Percentiles rank a stretch among this genome's conserved stretches.
Conservation (phyloP, 1,140 invertebrate species). For the Panagrolaimus sp. region DNA sequence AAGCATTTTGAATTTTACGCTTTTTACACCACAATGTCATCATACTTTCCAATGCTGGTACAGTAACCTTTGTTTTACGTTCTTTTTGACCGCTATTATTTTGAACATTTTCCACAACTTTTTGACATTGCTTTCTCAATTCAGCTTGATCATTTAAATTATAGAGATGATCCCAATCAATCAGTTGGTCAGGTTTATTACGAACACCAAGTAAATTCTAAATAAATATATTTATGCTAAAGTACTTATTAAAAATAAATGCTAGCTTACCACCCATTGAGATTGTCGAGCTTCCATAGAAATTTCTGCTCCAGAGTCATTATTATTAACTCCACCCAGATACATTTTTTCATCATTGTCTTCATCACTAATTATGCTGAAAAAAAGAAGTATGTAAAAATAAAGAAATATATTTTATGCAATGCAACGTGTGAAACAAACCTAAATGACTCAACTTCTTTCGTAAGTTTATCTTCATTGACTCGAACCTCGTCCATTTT, state of each 20-base stretch:
- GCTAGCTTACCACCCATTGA: background rate
- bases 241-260: background rate
- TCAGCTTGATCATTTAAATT: conserved; percentile 84
- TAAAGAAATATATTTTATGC: background rate
- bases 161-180: conserved; percentile 84
- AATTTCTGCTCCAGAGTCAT: background rate
- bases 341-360: background rate
- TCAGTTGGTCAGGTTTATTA: conserved; percentile 49
- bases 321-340: background rate
- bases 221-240: conserved; percentile 11
- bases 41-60: conserved; percentile 79
- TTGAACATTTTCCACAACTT: conserved; percentile 67
- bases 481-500: no score
- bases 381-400: background rate
- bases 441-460: background rate
- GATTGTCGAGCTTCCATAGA: conserved; percentile 2
- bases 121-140: conserved; percentile 80
- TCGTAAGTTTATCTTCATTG: background rate
- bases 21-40: conserved; percentile 90
- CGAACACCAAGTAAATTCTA: conserved; percentile 53
- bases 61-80: conserved; percentile 19
- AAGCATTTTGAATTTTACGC: conserved; percentile 69
- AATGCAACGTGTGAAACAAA: background rate
- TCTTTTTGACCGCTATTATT: background rate
- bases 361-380: conserved; percentile 6